A percentile compares a stretch with the other conserved stretches of the same genome.
Conservation (phyloP, 2,888 invertebrate species). For the Sphaeridia pumilis region DNA sequence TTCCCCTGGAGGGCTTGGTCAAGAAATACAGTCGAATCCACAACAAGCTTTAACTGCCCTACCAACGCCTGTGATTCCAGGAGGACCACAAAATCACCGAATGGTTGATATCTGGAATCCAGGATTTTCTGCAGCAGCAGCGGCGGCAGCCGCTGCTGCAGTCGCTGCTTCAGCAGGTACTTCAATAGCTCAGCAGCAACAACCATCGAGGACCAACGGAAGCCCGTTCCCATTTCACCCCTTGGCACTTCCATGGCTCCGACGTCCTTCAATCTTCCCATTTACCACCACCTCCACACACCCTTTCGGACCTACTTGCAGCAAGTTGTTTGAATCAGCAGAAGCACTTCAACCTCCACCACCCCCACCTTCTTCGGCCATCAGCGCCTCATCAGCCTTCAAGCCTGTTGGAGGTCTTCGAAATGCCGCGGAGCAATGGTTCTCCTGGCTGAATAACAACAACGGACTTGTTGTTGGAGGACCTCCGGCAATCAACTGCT, state of each 20-base stretch:
- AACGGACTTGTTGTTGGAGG: conserved; percentile 12
- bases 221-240: conserved; percentile 34
- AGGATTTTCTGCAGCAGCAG: conserved; percentile 17
- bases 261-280: conserved; percentile 33
- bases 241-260: conserved; percentile 33
- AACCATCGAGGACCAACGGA: too few relatives aligned
- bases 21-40: too few relatives aligned
- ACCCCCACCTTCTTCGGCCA: conserved; percentile 30
- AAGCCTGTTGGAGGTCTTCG: conserved; percentile 12
- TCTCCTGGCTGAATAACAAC: conserved; percentile 32
- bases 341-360: too few relatives aligned
- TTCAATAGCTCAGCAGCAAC: conserved; percentile 13
- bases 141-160: conserved; percentile 7
- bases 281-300: too few relatives aligned
- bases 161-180: conserved; percentile 3
- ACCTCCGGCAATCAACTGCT: too few relatives aligned
- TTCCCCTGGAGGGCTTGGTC: background rate
- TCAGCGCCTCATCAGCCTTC: conserved; percentile 4
- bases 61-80: conserved; percentile 4
- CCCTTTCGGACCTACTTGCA: conserved; percentile 31
- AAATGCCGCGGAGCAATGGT: conserved; percentile 27
- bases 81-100: conserved; percentile 2
- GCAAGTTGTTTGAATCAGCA: conserved; percentile 21
- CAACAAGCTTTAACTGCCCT: too few relatives aligned
- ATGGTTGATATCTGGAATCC: conserved; percentile 34